Evolutionary conservation across 2,888 invertebrate species (phyloP), one percentile per base, ranked within the genome.

Genomic region (Myathropa florea): DNA sequence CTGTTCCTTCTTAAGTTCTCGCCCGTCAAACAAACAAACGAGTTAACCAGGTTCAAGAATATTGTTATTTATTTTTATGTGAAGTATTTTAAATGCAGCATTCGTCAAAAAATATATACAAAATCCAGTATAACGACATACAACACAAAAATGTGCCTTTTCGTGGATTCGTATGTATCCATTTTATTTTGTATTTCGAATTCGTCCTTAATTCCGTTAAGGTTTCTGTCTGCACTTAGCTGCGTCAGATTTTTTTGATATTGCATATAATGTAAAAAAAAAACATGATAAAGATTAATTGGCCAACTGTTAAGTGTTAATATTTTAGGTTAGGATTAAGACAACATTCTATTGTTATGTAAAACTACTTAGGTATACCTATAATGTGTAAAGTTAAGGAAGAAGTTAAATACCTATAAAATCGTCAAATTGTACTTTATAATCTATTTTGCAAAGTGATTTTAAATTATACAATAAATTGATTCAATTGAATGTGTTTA

Each of bases 131-230:
- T 39, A 72, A 83, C 61, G 18, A 77, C 26, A 72, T 72, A 72
- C 65, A 60, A 73, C 28, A 75, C 28, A 53, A 76, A 61, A 80
- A 61, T 53, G 85, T 85, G 85, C 85, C 85, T 85, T 81, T 83
- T 73, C 60, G 36, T 59, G 28, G 79, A 73, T 24, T 75, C 73
- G 73, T 64, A 53, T 67, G 60, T 67, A 61, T 30, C 3, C 71
- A 14, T 59, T 65, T 60, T 61, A 75, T 30, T 80, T 55, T 70
- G 53, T 70, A 68, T 24, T 61, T 33, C n/a, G 57, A 75, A 33
- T 59, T 70, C 63, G 55, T 77, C 68, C 30, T 24, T 9, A 33
- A 53, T 18, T n/a, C 46, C 18, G 46, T 33, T 4, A 30, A 57
- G 21, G 55, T 57, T 61, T 33, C 60, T 36, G 7, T 39, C 6